phyloP scores from a whole-genome alignment of 1,140 invertebrate species.

The Panonychus citri region DNA sequence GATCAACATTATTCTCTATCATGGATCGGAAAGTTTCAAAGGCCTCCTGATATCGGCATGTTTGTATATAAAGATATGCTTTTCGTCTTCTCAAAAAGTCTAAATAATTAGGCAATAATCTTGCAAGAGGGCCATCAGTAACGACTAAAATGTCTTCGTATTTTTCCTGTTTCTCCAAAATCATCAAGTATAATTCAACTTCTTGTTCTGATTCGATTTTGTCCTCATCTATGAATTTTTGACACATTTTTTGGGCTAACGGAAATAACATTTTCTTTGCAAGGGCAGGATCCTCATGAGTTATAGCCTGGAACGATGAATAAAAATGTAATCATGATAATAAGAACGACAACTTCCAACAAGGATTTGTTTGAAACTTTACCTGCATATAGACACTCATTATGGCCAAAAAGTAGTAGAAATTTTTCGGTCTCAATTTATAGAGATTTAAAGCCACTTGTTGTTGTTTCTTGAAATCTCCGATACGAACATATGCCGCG shows the following conservation, averaged over 20 bases:
- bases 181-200: conserved; percentile 67
- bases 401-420: conserved; percentile 91
- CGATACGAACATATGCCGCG: conserved; percentile 74
- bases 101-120: conserved; percentile 14
- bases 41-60: conserved; percentile 43
- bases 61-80: conserved; percentile 43
- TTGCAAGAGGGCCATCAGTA: conserved; percentile 44
- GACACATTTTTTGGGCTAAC: conserved; percentile 51
- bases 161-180: conserved; percentile 58
- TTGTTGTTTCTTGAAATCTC: conserved; percentile 75
- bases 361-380: conserved; percentile 9
- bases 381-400: conserved; percentile 88
- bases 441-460: conserved; percentile 64
- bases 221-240: conserved; percentile 63
- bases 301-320: conserved; percentile 4
- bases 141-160: conserved; percentile 54
- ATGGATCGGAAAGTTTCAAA: conserved; percentile 37
- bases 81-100: conserved; percentile 33
- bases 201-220: conserved; percentile 83
- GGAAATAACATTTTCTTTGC: conserved; percentile 39
- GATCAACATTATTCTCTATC: conserved; percentile 10
- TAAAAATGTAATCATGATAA: not conserved
- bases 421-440: conserved; percentile 73
- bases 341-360: conserved; percentile 1
- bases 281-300: conserved; percentile 18